Conservation (phyloP, 2,797 vertebrate genomes). For the Vipera ursinii region DNA sequence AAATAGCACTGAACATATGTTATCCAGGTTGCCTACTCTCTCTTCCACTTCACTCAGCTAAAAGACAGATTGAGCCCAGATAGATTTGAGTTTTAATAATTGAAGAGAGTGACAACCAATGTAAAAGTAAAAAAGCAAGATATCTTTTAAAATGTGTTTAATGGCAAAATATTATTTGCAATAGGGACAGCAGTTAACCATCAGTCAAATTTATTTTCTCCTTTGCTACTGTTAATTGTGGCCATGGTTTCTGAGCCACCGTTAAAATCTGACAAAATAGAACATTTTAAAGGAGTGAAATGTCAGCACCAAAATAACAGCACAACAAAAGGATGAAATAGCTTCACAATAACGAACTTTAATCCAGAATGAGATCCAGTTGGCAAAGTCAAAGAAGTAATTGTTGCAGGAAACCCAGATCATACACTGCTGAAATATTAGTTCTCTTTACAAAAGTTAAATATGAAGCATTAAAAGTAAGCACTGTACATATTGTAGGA, state of each 20-base stretch:
- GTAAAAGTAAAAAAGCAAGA: not conserved
- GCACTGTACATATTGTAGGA: not conserved
- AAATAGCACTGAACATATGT: not conserved
- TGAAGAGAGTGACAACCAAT: not conserved
- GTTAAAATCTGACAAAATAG: not conserved
- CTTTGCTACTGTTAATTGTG: not conserved
- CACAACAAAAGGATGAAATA: not conserved
- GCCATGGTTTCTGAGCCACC: not conserved
- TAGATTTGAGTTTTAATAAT: not conserved
- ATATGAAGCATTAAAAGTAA: not conserved
- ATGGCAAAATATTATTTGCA: not conserved
- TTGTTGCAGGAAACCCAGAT: not conserved
- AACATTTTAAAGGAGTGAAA: not conserved
- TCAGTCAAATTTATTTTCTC: not conserved
- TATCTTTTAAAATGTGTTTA: not conserved
- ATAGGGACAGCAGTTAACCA: not conserved
- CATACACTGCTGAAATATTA: not conserved
- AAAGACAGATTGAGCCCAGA: not conserved
- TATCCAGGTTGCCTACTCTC: not conserved
- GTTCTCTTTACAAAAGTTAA: too few relatives aligned
- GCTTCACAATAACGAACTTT: not conserved
- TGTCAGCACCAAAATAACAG: not conserved
- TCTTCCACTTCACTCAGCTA: not conserved
- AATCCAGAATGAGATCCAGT: not conserved
- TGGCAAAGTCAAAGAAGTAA: not conserved